These are phyloP conservation scores for Pipistrellus pipistrellus DNA, from an alignment of 2,797 vertebrate genomes.

Conservation along the genomic window DNA sequence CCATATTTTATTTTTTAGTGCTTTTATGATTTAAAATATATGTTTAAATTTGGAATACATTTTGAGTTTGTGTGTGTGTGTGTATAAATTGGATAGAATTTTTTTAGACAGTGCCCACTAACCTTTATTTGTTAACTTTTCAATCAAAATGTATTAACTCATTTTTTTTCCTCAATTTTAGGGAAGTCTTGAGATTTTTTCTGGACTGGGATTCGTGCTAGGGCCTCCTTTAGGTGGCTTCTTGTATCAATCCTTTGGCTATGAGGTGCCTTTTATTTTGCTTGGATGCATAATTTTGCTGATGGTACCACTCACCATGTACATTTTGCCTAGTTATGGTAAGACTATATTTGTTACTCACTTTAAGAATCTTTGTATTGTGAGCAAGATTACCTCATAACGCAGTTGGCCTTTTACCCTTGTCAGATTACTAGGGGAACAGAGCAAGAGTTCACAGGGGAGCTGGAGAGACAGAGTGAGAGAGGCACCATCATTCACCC, in stretches of 20 bases:
- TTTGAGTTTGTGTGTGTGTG: neutral
- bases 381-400: neutral
- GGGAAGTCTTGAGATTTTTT: conserved; percentile 96
- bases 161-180: conserved; percentile 82
- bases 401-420: neutral
- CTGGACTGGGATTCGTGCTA: conserved; percentile 94
- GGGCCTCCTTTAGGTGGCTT: conserved; percentile 97
- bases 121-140: conserved; percentile 41
- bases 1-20: conserved; percentile 27
- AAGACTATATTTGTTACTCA: conserved; percentile 74
- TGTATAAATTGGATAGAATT: neutral
- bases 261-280: conserved; percentile 94
- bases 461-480: neutral
- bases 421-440: too few species aligned
- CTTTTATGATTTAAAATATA: conserved; percentile 2
- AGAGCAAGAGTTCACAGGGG: neutral
- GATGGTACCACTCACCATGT: conserved; percentile 95
- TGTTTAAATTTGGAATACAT: neutral
- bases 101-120: neutral
- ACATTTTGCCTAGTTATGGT: conserved; percentile 94
- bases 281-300: conserved; percentile 93
- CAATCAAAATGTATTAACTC: neutral
- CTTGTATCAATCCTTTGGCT: conserved; percentile 96
- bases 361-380: conserved; percentile 5
- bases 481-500: neutral